These are phyloP conservation scores for Pedionomus torquatus DNA, from an alignment of 2,113 vertebrate species.

Conservation along the genomic window DNA sequence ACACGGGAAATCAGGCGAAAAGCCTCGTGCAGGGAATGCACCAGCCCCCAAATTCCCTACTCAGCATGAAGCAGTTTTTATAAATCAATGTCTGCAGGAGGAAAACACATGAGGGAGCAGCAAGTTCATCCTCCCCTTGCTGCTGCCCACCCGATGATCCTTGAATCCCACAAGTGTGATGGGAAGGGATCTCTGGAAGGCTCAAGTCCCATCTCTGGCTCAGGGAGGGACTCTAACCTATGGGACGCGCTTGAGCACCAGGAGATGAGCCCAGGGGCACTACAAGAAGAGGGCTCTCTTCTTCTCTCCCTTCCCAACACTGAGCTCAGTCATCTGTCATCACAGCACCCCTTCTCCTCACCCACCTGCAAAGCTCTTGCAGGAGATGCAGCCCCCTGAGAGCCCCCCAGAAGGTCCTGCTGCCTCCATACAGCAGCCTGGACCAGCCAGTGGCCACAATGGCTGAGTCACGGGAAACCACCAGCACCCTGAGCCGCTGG, in stretches of 20 bases:
- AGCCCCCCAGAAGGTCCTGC: background rate
- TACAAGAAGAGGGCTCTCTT: background rate
- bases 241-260: background rate
- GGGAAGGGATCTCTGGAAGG: background rate
- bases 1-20: background rate
- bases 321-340: fast-evolving
- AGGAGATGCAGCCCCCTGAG: background rate
- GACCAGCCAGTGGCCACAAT: background rate
- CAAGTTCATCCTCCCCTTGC: background rate
- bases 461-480: fast-evolving
- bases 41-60: background rate
- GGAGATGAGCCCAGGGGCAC: background rate
- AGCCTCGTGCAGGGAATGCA: background rate
- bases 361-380: background rate
- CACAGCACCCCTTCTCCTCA: background rate
- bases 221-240: background rate
- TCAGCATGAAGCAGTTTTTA: constrained; percentile 6
- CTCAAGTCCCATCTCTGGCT: background rate
- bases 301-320: background rate
- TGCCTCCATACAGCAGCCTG: background rate
- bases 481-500: background rate
- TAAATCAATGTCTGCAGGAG: constrained; percentile 21
- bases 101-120: background rate
- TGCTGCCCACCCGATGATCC: background rate
- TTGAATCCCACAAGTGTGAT: background rate